phyloP scores from a whole-genome alignment of 2,888 invertebrate genomes.

The Syrphus vitripennis region DNA sequence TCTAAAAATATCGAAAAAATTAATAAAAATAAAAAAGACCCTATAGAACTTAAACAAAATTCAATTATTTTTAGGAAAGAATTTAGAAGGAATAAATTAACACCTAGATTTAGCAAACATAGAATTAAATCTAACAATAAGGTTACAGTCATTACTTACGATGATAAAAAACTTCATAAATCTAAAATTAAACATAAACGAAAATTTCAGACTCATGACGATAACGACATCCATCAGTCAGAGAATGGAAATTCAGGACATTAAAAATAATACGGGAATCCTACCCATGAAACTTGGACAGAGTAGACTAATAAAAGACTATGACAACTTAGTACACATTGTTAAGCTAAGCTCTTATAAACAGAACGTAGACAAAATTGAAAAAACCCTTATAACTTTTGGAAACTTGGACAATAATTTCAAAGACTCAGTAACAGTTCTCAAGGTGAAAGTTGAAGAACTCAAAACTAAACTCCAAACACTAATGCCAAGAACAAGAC shows the following conservation, averaged over 20 bases:
- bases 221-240: background rate
- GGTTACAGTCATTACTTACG: too few species aligned
- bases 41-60: background rate
- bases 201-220: background rate
- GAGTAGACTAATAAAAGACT: background rate
- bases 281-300: background rate
- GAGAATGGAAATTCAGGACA: background rate
- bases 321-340: slow-evolving; percentile 3
- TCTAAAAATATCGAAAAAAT: background rate
- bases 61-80: background rate
- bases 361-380: too few species aligned
- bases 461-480: background rate
- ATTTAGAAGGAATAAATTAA: background rate
- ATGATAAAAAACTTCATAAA: too few species aligned
- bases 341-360: background rate
- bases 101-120: background rate
- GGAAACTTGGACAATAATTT: too few species aligned
- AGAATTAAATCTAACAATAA: background rate
- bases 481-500: background rate
- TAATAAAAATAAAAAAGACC: too few species aligned
- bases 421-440: background rate
- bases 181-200: too few species aligned
- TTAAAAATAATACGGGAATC: background rate
- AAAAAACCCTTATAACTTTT: too few species aligned
- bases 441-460: background rate